These are phyloP conservation scores for Xiphophorus hellerii DNA, from an alignment of 2,113 vertebrate species.

Conservation along the genomic window DNA sequence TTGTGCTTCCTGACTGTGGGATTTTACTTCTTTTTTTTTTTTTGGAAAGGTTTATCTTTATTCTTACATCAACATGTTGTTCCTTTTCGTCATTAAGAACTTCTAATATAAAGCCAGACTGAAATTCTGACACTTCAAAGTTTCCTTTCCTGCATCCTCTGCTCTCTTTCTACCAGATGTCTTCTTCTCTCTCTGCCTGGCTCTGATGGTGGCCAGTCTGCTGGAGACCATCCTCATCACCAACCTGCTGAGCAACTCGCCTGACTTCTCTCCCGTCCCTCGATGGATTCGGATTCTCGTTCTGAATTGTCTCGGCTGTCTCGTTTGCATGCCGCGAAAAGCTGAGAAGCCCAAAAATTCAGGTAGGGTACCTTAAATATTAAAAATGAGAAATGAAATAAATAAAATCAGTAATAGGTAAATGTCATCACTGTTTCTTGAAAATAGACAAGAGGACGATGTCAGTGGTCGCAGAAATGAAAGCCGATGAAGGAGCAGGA, in stretches of 20 bases:
- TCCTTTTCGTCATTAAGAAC: too few species aligned
- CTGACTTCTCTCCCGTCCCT: constrained; percentile 48
- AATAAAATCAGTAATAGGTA: not conserved
- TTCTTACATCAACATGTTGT: too few species aligned
- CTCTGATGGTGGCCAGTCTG: constrained; percentile 78
- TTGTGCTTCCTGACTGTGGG: too few species aligned
- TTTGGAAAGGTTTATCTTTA: too few species aligned
- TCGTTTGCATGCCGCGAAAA: constrained; percentile 54
- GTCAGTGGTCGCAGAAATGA: not conserved
- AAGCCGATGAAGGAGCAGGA: not conserved
- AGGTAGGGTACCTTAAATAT: constrained; percentile 19
- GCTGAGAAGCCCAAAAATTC: constrained; percentile 9
- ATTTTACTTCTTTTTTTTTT: too few species aligned
- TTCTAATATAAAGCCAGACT: not conserved
- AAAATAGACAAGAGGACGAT: not conserved
- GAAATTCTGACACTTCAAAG: not conserved
- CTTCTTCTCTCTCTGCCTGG: constrained; percentile 75
- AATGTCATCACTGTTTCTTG: not conserved
- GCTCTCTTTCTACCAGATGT: constrained; percentile 58
- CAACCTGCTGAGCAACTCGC: constrained; percentile 60
- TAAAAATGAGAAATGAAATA: not conserved
- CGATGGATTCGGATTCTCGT: constrained; percentile 64
- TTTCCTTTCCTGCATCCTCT: not conserved
- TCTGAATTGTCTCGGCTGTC: constrained; percentile 50
- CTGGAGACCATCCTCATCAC: constrained; percentile 77